Evolutionary conservation across 2,888 invertebrate species (phyloP).

Genomic region (Thumatha senex): DNA sequence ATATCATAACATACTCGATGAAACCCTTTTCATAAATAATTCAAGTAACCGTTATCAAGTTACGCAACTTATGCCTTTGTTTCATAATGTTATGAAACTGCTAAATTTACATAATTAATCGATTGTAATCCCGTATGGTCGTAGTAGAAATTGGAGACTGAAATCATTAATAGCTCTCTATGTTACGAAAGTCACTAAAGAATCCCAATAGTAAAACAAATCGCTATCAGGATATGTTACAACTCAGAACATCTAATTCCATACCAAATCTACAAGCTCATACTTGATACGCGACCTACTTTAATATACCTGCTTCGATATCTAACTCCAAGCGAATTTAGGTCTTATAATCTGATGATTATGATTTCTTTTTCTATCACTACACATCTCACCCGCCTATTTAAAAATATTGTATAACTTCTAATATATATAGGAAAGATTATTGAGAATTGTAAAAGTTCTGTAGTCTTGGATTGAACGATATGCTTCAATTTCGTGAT

Average conservation of each 20-base stretch:
- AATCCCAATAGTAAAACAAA: constrained; percentile 26
- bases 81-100: neutral
- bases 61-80: neutral
- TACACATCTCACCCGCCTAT: constrained; percentile 57
- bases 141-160: no score
- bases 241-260: constrained; percentile 45
- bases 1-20: neutral
- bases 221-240: constrained; percentile 28
- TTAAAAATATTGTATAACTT: constrained; percentile 77
- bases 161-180: no score
- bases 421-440: constrained; percentile 82
- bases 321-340: constrained; percentile 59
- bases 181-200: no score
- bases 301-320: constrained; percentile 55
- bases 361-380: constrained; percentile 60
- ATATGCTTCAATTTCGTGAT: constrained; percentile 82
- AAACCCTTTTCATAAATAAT: neutral
- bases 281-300: constrained; percentile 66
- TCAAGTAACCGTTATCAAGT: neutral
- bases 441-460: constrained; percentile 76
- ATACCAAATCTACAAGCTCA: constrained; percentile 78
- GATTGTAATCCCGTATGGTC: no score
- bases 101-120: no score
- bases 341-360: constrained; percentile 58
- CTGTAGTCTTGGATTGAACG: constrained; percentile 80